Evolutionary conservation across 2,888 invertebrate species (phyloP).

Genomic region (Melanchra persicariae): DNA sequence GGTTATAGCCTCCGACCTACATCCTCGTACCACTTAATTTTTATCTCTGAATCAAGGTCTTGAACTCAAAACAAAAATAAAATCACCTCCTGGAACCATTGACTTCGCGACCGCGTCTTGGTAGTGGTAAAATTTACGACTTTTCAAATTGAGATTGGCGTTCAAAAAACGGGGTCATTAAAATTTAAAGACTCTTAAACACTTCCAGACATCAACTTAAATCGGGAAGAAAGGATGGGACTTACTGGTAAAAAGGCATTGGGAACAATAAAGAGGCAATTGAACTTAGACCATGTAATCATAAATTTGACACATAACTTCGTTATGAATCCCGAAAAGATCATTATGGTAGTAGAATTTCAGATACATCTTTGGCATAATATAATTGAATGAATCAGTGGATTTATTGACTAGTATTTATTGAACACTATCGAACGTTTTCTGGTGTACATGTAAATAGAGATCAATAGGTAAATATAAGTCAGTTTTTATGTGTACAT

Average conservation of each 20-base stretch:
- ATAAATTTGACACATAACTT: too few relatives aligned
- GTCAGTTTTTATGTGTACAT: too few relatives aligned
- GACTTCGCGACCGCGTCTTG: slow-evolving; percentile 22
- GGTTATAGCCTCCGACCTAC: slow-evolving; percentile 12
- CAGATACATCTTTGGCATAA: too few relatives aligned
- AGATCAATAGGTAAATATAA: too few relatives aligned
- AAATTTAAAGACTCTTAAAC: slow-evolving; percentile 46
- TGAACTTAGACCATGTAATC: too few relatives aligned
- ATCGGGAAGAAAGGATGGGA: slow-evolving; percentile 18
- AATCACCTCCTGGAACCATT: slow-evolving; percentile 13
- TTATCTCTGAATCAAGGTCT: slow-evolving; percentile 24
- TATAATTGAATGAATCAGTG: too few relatives aligned
- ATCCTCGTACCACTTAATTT: not conserved
- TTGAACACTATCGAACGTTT: too few relatives aligned
- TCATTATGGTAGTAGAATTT: too few relatives aligned
- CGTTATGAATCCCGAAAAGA: too few relatives aligned
- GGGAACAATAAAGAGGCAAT: not conserved
- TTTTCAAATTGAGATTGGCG: slow-evolving; percentile 34
- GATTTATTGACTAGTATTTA: too few relatives aligned
- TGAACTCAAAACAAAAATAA: slow-evolving; percentile 38
- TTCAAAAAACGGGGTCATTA: slow-evolving; percentile 44
- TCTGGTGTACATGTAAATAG: too few relatives aligned
- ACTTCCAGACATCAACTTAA: slow-evolving; percentile 22
- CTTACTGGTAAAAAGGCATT: not conserved
- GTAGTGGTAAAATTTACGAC: slow-evolving; percentile 47